These are phyloP conservation scores for Heteropelma amictum DNA, from an alignment of 2,888 invertebrate genomes.

Conservation along the genomic window DNA sequence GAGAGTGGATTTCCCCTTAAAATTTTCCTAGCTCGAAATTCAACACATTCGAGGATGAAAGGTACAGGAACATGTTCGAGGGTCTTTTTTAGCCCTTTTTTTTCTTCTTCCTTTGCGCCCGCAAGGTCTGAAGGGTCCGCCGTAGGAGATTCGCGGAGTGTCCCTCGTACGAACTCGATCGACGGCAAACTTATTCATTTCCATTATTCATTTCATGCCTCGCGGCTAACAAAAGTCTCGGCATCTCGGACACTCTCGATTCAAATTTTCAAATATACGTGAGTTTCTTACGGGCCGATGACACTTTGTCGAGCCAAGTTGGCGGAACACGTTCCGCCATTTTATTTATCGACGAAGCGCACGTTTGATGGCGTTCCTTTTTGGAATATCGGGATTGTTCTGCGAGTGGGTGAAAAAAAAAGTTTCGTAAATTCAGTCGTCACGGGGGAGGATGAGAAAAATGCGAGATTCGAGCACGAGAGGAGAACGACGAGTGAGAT, in stretches of 20 bases:
- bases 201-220: conserved; percentile 70
- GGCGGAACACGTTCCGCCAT: conserved; percentile 55
- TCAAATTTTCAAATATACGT: conserved; percentile 70
- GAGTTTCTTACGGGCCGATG: no score
- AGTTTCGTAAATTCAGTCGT: neutral
- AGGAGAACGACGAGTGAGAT: conserved; percentile 20
- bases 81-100: no score
- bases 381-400: neutral
- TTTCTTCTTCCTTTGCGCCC: no score
- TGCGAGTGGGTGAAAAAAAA: neutral
- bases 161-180: conserved; percentile 32
- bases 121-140: no score
- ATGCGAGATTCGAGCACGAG: neutral
- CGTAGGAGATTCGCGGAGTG: no score
- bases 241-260: conserved; percentile 62
- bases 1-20: conserved; percentile 9
- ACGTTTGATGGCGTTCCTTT: neutral
- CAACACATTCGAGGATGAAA: neutral
- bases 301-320: no score
- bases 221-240: conserved; percentile 62
- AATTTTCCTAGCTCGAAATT: neutral
- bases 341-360: conserved; percentile 64
- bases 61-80: neutral
- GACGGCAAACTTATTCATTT: conserved; percentile 64
- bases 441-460: conserved; percentile 27